Evolutionary conservation across 2,113 vertebrate species (phyloP).

Genomic region (Triplophysa rosa): DNA sequence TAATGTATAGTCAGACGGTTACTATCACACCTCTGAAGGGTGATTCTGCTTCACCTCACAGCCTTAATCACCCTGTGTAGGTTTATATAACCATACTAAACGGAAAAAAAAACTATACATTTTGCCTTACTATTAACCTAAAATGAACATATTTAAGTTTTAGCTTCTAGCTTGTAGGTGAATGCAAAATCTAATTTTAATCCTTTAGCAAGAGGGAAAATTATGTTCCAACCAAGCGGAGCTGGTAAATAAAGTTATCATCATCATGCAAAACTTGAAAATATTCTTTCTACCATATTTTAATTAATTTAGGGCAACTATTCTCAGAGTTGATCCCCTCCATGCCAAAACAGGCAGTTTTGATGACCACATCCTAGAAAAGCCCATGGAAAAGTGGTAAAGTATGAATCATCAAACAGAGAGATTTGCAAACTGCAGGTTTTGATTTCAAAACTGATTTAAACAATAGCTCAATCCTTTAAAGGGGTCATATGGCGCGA

Average conservation of each 20-base stretch:
- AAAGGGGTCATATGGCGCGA: too few relatives aligned
- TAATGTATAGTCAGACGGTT: neutral
- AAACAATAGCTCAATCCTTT: neutral
- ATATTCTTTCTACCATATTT: conserved; percentile 17
- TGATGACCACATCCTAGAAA: conserved; percentile 64
- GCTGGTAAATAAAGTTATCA: too few relatives aligned
- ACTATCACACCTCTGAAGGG: neutral
- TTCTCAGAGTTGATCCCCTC: conserved; percentile 15
- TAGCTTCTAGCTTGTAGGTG: too few relatives aligned
- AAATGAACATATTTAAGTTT: neutral
- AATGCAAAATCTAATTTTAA: too few relatives aligned
- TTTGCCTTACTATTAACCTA: too few relatives aligned
- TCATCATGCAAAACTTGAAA: neutral
- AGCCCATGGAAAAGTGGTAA: conserved; percentile 63
- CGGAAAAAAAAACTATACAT: too few relatives aligned
- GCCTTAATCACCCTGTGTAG: too few relatives aligned
- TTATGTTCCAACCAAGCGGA: neutral
- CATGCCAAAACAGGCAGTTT: conserved; percentile 32
- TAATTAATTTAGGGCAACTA: conserved; percentile 40
- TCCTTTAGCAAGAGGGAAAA: too few relatives aligned
- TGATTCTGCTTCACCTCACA: too few relatives aligned
- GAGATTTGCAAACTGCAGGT: conserved; percentile 58
- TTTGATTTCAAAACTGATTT: conserved; percentile 26
- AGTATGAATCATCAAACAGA: conserved; percentile 68
- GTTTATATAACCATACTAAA: too few relatives aligned